phyloP scores from a whole-genome alignment of 2,113 vertebrate genomes.

The Sturnus vulgaris region DNA sequence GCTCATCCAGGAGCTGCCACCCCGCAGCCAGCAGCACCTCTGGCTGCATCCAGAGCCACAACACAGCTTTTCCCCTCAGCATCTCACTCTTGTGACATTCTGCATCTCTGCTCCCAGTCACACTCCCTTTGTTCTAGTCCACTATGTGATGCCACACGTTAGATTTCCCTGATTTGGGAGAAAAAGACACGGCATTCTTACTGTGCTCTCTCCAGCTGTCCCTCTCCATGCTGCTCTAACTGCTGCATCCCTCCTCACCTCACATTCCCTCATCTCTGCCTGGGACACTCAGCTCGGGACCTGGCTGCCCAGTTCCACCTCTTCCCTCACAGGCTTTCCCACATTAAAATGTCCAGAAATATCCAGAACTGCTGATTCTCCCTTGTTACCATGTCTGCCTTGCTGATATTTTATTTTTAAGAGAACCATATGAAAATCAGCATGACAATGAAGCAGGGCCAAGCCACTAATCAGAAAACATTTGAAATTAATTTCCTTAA shows the following conservation, averaged over 20 bases:
- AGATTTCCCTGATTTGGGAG: not conserved
- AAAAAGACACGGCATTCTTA: not conserved
- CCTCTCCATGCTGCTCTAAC: rapidly evolving
- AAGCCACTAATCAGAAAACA: conserved; percentile 25
- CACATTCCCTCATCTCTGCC: rapidly evolving
- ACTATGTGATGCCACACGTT: not conserved
- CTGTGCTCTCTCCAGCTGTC: no score
- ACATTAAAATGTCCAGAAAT: not conserved
- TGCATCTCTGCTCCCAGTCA: not conserved
- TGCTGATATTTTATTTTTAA: not conserved
- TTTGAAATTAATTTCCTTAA: conserved; percentile 25
- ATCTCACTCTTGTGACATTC: not conserved
- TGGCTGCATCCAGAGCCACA: not conserved
- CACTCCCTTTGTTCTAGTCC: not conserved
- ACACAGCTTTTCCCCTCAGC: not conserved
- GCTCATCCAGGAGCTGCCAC: not conserved
- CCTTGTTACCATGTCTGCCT: not conserved
- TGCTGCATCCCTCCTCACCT: not conserved
- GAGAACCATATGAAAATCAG: conserved; percentile 2
- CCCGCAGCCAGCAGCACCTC: not conserved
- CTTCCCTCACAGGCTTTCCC: not conserved
- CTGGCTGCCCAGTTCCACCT: not conserved
- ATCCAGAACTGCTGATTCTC: not conserved
- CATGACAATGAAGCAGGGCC: not conserved
- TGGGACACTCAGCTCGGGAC: not conserved